A percentile compares a stretch with the other conserved stretches of the same genome.
Conservation (phyloP, 2,888 invertebrate species). For the Campopleginae sp. region DNA sequence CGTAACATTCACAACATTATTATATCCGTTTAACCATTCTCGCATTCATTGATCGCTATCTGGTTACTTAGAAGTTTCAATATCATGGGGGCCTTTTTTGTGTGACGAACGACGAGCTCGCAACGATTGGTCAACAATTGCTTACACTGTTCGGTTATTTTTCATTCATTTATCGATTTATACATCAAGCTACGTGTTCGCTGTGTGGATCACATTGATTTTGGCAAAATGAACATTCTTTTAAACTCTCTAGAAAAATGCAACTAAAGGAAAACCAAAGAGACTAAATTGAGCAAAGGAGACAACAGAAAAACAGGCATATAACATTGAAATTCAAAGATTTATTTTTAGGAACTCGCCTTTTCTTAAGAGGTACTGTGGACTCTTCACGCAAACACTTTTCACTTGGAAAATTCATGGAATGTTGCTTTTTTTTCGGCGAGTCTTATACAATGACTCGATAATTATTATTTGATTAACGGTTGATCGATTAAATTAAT, state of each 20-base stretch:
- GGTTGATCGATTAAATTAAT: constrained; percentile 2
- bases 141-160: constrained; percentile 63
- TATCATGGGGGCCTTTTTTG: constrained; percentile 37
- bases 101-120: constrained; percentile 66
- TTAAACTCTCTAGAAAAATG: constrained; percentile 13
- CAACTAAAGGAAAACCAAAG: constrained; percentile 23
- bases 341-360: constrained; percentile 47
- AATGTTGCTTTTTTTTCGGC: constrained; percentile 37
- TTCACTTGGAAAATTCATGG: constrained; percentile 26
- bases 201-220: constrained; percentile 4
- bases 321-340: constrained; percentile 1
- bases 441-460: constrained; percentile 17
- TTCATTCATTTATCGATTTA: constrained; percentile 14
- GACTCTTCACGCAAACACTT: constrained; percentile 26
- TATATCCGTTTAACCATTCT: constrained; percentile 43
- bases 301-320: constrained; percentile 30
- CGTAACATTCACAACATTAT: constrained; percentile 59
- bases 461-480: constrained; percentile 25
- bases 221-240: neutral
- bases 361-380: constrained; percentile 36
- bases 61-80: constrained; percentile 29
- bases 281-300: constrained; percentile 60
- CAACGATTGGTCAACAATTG: constrained; percentile 77
- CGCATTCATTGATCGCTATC: constrained; percentile 21
- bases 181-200: constrained; percentile 33